These are phyloP conservation scores for Grammomys dolichurus DNA, from an alignment of 2,113 vertebrate genomes.

Conservation along the genomic window DNA sequence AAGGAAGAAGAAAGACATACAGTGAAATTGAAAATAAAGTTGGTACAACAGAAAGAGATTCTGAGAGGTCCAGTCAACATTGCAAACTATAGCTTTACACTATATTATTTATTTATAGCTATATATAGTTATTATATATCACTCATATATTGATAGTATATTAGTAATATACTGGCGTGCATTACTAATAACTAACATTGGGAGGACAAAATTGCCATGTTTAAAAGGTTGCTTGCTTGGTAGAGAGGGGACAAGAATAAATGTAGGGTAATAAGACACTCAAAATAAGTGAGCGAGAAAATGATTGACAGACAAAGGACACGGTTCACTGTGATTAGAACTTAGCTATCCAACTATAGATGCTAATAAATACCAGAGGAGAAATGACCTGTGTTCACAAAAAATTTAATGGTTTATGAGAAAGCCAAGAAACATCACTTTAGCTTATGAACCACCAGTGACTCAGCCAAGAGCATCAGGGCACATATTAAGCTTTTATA, in stretches of 20 bases:
- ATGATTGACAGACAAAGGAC: neutral
- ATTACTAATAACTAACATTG: neutral
- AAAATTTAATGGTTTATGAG: slow-evolving; percentile 7
- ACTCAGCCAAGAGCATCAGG: neutral
- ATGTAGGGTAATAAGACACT: neutral
- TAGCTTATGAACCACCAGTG: neutral
- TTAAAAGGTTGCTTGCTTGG: neutral
- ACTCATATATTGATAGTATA: too few relatives aligned
- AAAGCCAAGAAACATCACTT: slow-evolving; percentile 20
- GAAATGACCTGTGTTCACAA: neutral
- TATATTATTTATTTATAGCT: neutral
- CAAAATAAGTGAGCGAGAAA: neutral
- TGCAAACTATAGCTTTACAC: neutral
- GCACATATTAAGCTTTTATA: neutral
- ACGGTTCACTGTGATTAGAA: neutral
- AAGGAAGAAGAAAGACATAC: neutral
- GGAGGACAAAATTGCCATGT: neutral
- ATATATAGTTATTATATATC: too few relatives aligned
- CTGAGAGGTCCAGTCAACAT: neutral
- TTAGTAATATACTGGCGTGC: neutral
- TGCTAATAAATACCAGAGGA: neutral
- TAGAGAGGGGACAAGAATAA: neutral
- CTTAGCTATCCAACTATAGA: neutral
- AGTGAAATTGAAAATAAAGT: neutral
- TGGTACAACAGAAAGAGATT: neutral